phyloP scores from a whole-genome alignment of 2,797 vertebrate genomes.

The Anabas testudineus region DNA sequence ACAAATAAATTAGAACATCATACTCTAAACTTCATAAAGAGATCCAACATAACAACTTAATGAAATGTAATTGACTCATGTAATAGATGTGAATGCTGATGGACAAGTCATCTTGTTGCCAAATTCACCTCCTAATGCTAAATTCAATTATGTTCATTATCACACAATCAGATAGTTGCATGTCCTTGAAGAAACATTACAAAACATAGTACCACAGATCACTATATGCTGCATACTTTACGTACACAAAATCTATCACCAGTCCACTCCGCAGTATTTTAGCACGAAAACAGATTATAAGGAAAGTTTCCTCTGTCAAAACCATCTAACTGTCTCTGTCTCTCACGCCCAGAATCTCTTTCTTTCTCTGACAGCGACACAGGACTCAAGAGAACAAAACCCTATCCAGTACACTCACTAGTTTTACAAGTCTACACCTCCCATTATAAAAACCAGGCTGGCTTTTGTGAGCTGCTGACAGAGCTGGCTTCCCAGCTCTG shows the following conservation, averaged over 20 bases:
- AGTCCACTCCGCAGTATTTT: slow-evolving; percentile 19
- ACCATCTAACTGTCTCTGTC: slow-evolving; percentile 19
- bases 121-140: background rate
- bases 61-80: slow-evolving; percentile 3
- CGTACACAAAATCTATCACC: background rate
- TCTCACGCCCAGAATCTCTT: slow-evolving; percentile 12
- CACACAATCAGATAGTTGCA: too few species aligned
- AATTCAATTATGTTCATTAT: background rate
- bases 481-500: slow-evolving; percentile 50
- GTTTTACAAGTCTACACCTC: slow-evolving; percentile 77
- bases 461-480: slow-evolving; percentile 66
- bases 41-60: background rate
- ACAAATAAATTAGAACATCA: background rate
- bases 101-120: background rate
- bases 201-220: background rate
- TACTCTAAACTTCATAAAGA: background rate
- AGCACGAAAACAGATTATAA: background rate
- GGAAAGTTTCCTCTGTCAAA: background rate
- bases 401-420: slow-evolving; percentile 57
- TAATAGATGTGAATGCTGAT: background rate
- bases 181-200: background rate
- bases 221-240: background rate
- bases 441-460: slow-evolving; percentile 72
- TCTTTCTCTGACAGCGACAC: slow-evolving; percentile 11
- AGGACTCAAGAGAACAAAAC: slow-evolving; percentile 38